phyloP scores from a whole-genome alignment of 2,113 vertebrate species.

The Alethe diademata region DNA sequence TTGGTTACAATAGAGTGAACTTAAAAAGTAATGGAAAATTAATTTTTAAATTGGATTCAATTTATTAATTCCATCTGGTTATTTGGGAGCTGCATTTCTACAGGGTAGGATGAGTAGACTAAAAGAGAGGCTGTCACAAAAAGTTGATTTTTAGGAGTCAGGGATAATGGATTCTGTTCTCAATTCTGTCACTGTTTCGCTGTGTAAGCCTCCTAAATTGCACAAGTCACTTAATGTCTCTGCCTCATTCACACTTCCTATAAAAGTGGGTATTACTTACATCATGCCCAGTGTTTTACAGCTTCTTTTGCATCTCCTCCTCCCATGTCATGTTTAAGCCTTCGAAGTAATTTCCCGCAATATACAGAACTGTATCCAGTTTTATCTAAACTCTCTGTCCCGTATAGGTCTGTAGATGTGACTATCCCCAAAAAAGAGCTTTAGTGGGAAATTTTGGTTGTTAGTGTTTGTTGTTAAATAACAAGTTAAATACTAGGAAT shows the following conservation, averaged over 20 bases:
- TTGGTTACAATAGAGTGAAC: not conserved
- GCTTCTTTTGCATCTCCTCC: not conserved
- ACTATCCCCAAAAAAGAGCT: not conserved
- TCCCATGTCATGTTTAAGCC: not conserved
- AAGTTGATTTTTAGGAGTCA: not conserved
- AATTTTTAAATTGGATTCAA: not conserved
- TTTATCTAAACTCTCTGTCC: not conserved
- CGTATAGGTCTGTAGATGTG: not conserved
- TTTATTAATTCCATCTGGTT: not conserved
- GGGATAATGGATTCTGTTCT: constrained; percentile 18
- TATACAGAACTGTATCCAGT: not conserved
- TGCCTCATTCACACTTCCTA: constrained; percentile 17
- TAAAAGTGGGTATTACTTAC: not conserved
- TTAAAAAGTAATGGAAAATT: not conserved
- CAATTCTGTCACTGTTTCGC: constrained; percentile 1
- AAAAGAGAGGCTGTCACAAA: not conserved
- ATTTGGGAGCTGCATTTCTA: not conserved
- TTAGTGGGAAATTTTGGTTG: not conserved
- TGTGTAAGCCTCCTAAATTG: not conserved
- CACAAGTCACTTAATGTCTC: not conserved
- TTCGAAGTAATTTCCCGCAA: not conserved
- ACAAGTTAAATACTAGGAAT: not conserved
- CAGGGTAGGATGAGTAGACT: not conserved
- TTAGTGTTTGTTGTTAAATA: not conserved
- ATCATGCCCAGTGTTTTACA: not conserved